phyloP scores from a whole-genome alignment of 2,797 vertebrate species.

The Oryzias dopingdopingensis region DNA sequence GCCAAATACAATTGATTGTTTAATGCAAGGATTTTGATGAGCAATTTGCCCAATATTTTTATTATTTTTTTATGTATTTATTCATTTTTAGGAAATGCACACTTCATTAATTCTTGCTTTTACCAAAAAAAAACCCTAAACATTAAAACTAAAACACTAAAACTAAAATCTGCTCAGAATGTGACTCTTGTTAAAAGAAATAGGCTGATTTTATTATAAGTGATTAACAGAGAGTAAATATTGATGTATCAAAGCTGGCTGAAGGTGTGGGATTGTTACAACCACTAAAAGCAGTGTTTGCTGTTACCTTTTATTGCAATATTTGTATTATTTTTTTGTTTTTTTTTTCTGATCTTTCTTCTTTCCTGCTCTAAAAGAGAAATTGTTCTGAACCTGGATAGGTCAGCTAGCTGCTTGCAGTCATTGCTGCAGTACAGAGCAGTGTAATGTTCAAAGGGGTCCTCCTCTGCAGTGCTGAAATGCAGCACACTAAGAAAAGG shows the following conservation, averaged over 20 bases:
- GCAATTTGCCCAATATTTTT: background rate
- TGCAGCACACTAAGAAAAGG: constrained; percentile 26
- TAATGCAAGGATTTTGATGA: constrained; percentile 39
- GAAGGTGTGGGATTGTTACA: background rate
- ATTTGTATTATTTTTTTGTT: background rate
- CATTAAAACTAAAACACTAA: too few relatives aligned
- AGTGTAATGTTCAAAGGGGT: constrained; percentile 17
- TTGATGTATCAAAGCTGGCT: constrained; percentile 1
- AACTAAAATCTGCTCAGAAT: too few relatives aligned
- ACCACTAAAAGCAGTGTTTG: constrained; percentile 5
- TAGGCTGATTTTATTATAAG: too few relatives aligned
- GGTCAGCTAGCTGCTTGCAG: constrained; percentile 29
- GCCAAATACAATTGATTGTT: constrained; percentile 15
- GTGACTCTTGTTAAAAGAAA: too few relatives aligned
- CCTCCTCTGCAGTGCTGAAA: constrained; percentile 50
- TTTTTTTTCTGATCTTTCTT: constrained; percentile 9
- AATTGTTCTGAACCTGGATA: constrained; percentile 6
- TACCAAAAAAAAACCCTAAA: too few relatives aligned
- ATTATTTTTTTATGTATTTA: constrained; percentile 7
- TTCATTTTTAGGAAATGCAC: background rate
- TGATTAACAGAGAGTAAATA: constrained; percentile 2
- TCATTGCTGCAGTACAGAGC: constrained; percentile 40
- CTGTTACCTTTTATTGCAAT: background rate
- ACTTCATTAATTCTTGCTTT: too few relatives aligned
- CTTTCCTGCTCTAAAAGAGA: constrained; percentile 7